Evolutionary conservation across 2,113 vertebrate genomes (phyloP).

Genomic region (Carettochelys insculpta): DNA sequence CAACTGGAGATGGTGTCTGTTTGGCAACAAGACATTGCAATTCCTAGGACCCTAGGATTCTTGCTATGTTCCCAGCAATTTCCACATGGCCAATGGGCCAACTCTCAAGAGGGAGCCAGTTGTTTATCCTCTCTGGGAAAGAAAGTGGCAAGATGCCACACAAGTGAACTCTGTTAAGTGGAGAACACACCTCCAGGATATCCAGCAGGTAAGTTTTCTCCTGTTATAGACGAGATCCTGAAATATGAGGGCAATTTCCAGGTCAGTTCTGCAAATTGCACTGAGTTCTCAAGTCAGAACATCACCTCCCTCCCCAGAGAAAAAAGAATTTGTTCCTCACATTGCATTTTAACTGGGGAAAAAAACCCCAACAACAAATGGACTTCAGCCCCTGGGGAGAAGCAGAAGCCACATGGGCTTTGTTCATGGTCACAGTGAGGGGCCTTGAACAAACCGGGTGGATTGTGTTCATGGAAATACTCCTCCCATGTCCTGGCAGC

Average conservation of each 20-base stretch:
- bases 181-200: not conserved
- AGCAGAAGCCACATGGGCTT: not conserved
- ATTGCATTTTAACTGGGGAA: constrained; percentile 12
- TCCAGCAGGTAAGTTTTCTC: not conserved
- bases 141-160: not conserved
- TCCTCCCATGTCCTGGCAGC: not conserved
- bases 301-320: not conserved
- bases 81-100: not conserved
- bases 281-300: not conserved
- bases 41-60: not conserved
- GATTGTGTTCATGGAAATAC: not conserved
- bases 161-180: not conserved
- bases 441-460: not conserved
- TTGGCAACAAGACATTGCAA: not conserved
- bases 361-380: not conserved
- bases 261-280: not conserved
- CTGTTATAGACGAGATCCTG: not conserved
- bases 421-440: not conserved
- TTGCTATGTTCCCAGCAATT: not conserved
- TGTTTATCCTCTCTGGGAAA: constrained; percentile 7
- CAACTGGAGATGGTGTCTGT: not conserved
- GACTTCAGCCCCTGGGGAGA: not conserved
- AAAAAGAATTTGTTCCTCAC: not conserved
- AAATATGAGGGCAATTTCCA: not conserved
- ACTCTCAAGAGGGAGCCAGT: not conserved